Conservation (phyloP, 2,888 invertebrate genomes). For the Metacarcinus magister region DNA sequence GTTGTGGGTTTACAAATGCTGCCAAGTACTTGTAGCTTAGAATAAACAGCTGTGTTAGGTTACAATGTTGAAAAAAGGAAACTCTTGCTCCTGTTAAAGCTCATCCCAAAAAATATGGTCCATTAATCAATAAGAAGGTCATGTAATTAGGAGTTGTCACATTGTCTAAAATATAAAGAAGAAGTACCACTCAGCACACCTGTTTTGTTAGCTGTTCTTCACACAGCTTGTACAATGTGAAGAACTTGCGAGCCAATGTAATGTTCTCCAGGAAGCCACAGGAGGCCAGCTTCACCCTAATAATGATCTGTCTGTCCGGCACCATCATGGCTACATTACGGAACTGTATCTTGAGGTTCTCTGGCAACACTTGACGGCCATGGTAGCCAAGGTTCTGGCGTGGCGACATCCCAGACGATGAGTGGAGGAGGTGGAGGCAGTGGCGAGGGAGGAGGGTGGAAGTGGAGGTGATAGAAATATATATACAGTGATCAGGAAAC, state of each 20-base stretch:
- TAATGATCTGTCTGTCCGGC: conserved; percentile 98
- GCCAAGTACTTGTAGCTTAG: background rate
- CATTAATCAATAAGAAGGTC: too few species aligned
- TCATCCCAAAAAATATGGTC: too few species aligned
- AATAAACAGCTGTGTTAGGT: background rate
- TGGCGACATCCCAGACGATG: background rate
- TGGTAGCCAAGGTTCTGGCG: conserved; percentile 98
- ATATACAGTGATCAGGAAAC: background rate
- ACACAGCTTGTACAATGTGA: conserved; percentile 97
- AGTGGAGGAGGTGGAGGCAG: background rate
- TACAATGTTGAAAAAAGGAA: background rate
- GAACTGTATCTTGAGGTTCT: conserved; percentile 98
- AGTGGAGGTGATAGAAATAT: background rate
- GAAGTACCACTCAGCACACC: conserved; percentile 85
- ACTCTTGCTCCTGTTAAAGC: too few species aligned
- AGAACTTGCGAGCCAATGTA: conserved; percentile 96
- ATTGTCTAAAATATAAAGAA: background rate
- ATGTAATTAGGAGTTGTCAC: too few species aligned
- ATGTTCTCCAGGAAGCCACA: conserved; percentile 98
- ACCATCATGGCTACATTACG: conserved; percentile 99
- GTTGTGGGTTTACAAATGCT: background rate
- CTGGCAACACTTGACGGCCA: conserved; percentile 97
- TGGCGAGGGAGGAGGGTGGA: background rate
- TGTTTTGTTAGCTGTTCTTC: conserved; percentile 99
- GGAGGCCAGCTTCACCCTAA: conserved; percentile 96